phyloP scores from a whole-genome alignment of 2,888 invertebrate species.

The Drosophila infuscata region DNA sequence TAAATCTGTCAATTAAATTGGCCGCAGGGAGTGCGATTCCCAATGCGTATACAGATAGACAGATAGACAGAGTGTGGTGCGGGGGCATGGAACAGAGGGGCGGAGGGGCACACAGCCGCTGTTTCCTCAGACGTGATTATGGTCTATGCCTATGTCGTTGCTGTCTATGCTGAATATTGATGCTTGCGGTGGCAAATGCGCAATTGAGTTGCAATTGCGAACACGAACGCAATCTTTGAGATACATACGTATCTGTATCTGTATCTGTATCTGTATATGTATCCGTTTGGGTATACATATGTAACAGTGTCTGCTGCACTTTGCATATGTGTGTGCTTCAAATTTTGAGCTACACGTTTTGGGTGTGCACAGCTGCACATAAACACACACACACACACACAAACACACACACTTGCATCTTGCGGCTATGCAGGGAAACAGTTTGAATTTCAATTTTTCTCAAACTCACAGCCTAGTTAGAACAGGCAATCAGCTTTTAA shows the following conservation, averaged over 20 bases:
- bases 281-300: not conserved
- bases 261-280: slow-evolving; percentile 23
- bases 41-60: slow-evolving; percentile 47
- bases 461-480: slow-evolving; percentile 41
- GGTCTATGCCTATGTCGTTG: slow-evolving; percentile 49
- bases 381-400: slow-evolving; percentile 18
- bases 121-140: slow-evolving; percentile 74
- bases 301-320: slow-evolving; percentile 8
- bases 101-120: slow-evolving; percentile 34
- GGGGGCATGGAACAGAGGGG: not conserved
- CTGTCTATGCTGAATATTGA: slow-evolving; percentile 63
- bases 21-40: slow-evolving; percentile 78
- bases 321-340: slow-evolving; percentile 50
- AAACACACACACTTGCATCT: slow-evolving; percentile 49
- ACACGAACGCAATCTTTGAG: slow-evolving; percentile 75
- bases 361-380: slow-evolving; percentile 69
- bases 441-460: slow-evolving; percentile 70
- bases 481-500: slow-evolving; percentile 83
- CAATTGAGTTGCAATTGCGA: slow-evolving; percentile 80
- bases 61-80: not conserved
- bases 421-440: slow-evolving; percentile 54
- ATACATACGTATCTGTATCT: slow-evolving; percentile 37
- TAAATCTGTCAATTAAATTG: slow-evolving; percentile 85
- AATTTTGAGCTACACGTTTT: slow-evolving; percentile 76
- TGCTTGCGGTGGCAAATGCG: slow-evolving; percentile 81